Percentiles rank a stretch among this genome's conserved stretches.
phyloP scores from a whole-genome alignment of 2,797 vertebrate genomes.

The Carcharodon carcharias region DNA sequence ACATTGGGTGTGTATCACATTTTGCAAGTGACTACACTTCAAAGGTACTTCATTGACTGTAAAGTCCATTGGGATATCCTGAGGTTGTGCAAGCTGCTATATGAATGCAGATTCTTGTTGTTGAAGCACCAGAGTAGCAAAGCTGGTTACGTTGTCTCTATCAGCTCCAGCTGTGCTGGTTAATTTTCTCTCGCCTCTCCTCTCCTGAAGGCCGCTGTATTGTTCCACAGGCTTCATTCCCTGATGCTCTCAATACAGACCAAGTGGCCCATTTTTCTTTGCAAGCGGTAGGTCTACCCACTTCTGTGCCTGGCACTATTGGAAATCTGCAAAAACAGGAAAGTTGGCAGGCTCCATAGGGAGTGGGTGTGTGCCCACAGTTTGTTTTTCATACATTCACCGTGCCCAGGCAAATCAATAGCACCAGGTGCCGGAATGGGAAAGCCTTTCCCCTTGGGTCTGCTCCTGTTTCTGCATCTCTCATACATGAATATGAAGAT shows the following conservation, averaged over 20 bases:
- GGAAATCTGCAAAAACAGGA: background rate
- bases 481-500: background rate
- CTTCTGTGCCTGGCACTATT: background rate
- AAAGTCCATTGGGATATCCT: background rate
- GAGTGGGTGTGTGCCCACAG: background rate
- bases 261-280: background rate
- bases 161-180: background rate
- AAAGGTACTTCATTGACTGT: background rate
- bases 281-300: background rate
- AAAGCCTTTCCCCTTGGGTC: background rate
- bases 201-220: background rate
- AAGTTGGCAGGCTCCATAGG: too few species aligned
- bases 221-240: background rate
- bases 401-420: background rate
- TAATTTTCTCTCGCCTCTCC: background rate
- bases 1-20: background rate
- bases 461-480: background rate
- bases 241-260: too few species aligned
- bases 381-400: background rate
- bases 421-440: background rate
- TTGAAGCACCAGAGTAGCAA: background rate
- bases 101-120: background rate
- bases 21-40: background rate
- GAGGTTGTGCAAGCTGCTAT: background rate
- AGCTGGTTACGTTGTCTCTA: background rate